Base-by-base conservation (phyloP, 1,140 invertebrate species). In the Homalodisca vitripennis region DNA sequence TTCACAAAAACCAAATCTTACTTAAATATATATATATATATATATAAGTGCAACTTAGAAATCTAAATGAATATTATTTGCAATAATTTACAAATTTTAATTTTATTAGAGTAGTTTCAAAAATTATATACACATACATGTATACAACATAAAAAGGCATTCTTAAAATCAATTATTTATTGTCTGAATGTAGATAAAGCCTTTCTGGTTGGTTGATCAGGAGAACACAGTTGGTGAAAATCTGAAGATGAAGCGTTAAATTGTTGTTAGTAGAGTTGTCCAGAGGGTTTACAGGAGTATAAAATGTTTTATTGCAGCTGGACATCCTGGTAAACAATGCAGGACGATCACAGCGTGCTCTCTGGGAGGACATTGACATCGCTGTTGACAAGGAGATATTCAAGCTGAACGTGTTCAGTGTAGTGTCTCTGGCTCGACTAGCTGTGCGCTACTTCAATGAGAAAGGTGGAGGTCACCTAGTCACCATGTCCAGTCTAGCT, bases 301-400 rank as follows among this genome's bases (percentile, higher is more conserved):
- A 10, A 14, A 48, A 55, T 48, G 57, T 66, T 70, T 73, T 66
- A 71, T 76, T 78, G 30, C 70, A 88, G 87, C 75, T 94, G 12
- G 90, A 94, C 78, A 86, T 94, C 69, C 80, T 94, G 26, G 84
- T 94, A 0, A 92, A 91, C 75, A 94, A 94, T 81, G 92, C 92
- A 17, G 92, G 92, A 2, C 79, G 92, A 71, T 89, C 89, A 31
- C 93, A 96, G 80, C 79, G 92, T 71, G 91, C 90, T 1, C 70
- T 77, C 29, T 95, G 91, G 88, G 87, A 89, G 69, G 82, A 90
- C 1, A 93, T 92, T 70, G 85, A 92, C 1, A 55, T 93, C 0
- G 75, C 82, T 62, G 92, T 95, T 0, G 92, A 97, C 77, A 83
- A 84, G 66, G 85, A 91, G 67, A 79, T 94, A 71, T 92, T 95